phyloP scores from a whole-genome alignment of 2,888 invertebrate species.

The Acanthococcus lagerstroemiae region DNA sequence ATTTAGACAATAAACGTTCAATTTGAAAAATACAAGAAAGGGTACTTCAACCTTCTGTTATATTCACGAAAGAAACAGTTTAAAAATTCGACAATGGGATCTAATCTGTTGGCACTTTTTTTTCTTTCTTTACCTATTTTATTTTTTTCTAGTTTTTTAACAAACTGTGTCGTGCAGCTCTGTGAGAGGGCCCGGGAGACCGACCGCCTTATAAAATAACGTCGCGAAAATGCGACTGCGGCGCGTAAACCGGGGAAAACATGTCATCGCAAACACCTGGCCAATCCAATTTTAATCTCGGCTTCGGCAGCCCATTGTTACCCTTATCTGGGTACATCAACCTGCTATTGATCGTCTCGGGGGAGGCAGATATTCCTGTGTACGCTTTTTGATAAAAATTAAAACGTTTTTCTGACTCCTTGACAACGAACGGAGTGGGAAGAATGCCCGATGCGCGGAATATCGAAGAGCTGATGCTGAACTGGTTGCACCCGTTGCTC shows the following conservation, averaged over 20 bases:
- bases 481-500: too few relatives aligned
- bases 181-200: too few relatives aligned
- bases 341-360: constrained; percentile 21
- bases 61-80: constrained; percentile 6
- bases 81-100: constrained; percentile 16
- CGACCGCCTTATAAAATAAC: neutral
- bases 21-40: constrained; percentile 1
- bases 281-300: constrained; percentile 24
- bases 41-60: constrained; percentile 18
- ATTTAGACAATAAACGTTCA: constrained; percentile 11
- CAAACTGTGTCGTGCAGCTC: too few relatives aligned
- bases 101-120: constrained; percentile 21
- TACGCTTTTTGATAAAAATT: neutral
- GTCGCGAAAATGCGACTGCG: neutral
- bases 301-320: constrained; percentile 1
- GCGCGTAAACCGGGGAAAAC: neutral
- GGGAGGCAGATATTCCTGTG: constrained; percentile 2
- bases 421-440: constrained; percentile 6
- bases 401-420: constrained; percentile 21
- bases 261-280: constrained; percentile 26
- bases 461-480: too few relatives aligned
- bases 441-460: too few relatives aligned
- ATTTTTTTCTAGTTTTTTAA: neutral
- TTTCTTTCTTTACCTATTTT: neutral
- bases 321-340: constrained; percentile 11